Evolutionary conservation across 2,797 vertebrate genomes (phyloP).

Genomic region (Notamacropus eugenii): DNA sequence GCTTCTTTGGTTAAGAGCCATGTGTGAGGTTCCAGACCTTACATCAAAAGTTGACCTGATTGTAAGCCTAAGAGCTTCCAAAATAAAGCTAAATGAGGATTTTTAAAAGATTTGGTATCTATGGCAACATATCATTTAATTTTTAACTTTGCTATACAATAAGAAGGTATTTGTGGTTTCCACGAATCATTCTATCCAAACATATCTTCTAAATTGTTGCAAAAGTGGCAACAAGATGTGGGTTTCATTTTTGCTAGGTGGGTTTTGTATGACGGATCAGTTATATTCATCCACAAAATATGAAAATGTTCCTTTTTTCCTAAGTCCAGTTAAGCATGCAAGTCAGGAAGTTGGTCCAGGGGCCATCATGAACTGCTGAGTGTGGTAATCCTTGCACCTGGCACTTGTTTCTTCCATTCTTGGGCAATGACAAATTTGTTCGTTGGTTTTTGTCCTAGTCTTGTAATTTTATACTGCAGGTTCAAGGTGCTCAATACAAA

Average conservation of each 20-base stretch:
- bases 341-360: background rate
- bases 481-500: slow-evolving; percentile 11
- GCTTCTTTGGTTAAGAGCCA: background rate
- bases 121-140: slow-evolving; percentile 20
- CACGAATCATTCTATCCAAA: background rate
- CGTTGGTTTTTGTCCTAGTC: background rate
- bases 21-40: background rate
- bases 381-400: background rate
- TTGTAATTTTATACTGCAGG: slow-evolving; percentile 15
- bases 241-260: background rate
- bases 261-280: background rate
- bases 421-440: slow-evolving; percentile 39
- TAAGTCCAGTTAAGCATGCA: background rate
- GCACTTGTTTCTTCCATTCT: background rate
- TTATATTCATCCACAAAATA: background rate
- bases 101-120: background rate
- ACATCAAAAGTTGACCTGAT: background rate
- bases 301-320: background rate
- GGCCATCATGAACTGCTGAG: background rate
- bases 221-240: slow-evolving; percentile 60
- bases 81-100: background rate
- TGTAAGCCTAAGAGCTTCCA: background rate
- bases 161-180: slow-evolving; percentile 48
- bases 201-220: slow-evolving; percentile 22
- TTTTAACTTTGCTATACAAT: background rate